These are phyloP conservation scores for Listrodromus nycthemerus DNA, from an alignment of 2,888 invertebrate genomes.

Conservation along the genomic window DNA sequence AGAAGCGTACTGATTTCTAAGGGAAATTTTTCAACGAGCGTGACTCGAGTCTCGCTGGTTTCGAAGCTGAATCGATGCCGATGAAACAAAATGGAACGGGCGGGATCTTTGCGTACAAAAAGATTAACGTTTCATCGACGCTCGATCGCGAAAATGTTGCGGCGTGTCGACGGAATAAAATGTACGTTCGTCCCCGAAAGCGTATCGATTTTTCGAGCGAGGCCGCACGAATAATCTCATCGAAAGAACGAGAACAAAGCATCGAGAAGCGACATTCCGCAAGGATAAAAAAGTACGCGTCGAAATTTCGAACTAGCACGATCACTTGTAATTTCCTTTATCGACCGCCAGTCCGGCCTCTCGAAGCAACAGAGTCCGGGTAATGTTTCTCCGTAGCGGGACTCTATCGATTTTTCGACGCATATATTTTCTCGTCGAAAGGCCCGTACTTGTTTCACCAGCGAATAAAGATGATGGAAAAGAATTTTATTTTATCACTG, in stretches of 20 bases:
- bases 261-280: background rate
- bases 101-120: too few species aligned
- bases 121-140: background rate
- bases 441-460: background rate
- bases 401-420: background rate
- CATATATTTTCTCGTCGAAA: background rate
- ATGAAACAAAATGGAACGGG: background rate
- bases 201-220: background rate
- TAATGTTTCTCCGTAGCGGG: background rate
- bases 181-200: background rate
- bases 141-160: background rate
- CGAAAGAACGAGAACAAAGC: background rate
- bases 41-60: too few species aligned
- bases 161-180: background rate
- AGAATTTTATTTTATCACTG: background rate
- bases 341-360: background rate
- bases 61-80: background rate
- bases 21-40: background rate
- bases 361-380: background rate
- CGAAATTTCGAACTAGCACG: background rate
- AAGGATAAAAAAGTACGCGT: too few species aligned
- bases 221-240: background rate
- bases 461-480: background rate
- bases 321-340: background rate
- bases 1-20: slow-evolving; percentile 12